A percentile compares a stretch with the other conserved stretches of the same genome.
Conservation (phyloP, 1,140 invertebrate species). For the Pissodes strobi region DNA sequence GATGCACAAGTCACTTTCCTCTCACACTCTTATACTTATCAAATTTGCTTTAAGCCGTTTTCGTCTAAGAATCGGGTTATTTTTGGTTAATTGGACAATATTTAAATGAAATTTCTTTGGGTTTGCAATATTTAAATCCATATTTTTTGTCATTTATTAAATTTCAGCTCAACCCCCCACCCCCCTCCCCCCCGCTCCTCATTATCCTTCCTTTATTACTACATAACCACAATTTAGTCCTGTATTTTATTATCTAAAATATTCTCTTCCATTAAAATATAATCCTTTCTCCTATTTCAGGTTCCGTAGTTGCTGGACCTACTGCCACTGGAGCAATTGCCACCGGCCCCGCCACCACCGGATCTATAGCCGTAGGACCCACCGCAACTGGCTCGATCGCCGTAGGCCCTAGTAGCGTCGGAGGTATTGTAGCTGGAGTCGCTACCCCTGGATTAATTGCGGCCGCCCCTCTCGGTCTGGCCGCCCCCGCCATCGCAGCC, state of each 20-base stretch:
- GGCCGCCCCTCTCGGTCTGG: not conserved
- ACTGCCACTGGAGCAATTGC: slow-evolving; percentile 11
- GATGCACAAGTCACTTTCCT: too few species aligned
- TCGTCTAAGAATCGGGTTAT: too few species aligned
- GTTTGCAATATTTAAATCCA: not conserved
- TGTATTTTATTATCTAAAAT: too few species aligned
- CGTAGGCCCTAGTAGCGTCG: too few species aligned
- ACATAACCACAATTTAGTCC: too few species aligned
- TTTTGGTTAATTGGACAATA: too few species aligned
- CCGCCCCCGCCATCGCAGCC: not conserved
- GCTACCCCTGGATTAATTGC: slow-evolving; percentile 1
- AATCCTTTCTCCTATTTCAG: not conserved
- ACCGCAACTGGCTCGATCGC: too few species aligned
- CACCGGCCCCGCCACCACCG: slow-evolving; percentile 7
- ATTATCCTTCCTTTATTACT: too few species aligned
- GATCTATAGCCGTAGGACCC: slow-evolving; percentile 7
- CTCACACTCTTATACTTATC: not conserved
- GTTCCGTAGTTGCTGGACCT: slow-evolving; percentile 13
- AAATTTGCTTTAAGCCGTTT: too few species aligned
- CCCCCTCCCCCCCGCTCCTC: not conserved
- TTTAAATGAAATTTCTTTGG: not conserved
- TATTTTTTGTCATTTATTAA: not conserved
- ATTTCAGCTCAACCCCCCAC: not conserved
- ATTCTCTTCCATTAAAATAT: not conserved
- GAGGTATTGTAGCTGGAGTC: not conserved